Evolutionary conservation across 2,797 vertebrate genomes (phyloP).

Genomic region (Xyrichtys novacula): DNA sequence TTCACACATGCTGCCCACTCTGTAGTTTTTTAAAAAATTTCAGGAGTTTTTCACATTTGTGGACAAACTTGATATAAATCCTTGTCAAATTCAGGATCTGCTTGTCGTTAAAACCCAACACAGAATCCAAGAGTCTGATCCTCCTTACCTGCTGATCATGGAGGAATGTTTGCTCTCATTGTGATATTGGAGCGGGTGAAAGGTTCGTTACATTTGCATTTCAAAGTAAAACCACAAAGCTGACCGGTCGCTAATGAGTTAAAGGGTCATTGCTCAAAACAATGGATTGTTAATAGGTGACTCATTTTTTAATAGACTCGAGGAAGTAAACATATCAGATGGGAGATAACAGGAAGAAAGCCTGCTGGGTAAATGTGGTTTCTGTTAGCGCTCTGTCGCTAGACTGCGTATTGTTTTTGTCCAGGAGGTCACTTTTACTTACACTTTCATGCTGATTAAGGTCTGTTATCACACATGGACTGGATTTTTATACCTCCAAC

Average conservation of each 20-base stretch:
- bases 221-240: constrained; percentile 53
- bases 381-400: too few species aligned
- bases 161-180: background rate
- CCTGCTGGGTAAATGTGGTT: constrained; percentile 5
- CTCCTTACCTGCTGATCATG: background rate
- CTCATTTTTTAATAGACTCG: constrained; percentile 56
- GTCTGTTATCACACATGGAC: too few species aligned
- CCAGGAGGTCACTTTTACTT: too few species aligned
- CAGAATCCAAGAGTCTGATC: constrained; percentile 1
- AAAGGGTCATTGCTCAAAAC: constrained; percentile 47
- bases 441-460: too few species aligned
- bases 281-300: constrained; percentile 65
- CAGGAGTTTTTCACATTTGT: too few species aligned
- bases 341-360: constrained; percentile 36
- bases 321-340: constrained; percentile 51
- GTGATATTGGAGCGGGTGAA: background rate
- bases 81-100: too few species aligned
- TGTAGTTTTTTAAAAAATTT: too few species aligned
- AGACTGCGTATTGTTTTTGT: background rate
- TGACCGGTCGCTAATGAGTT: constrained; percentile 36
- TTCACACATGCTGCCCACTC: too few species aligned
- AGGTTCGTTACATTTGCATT: constrained; percentile 40
- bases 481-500: too few species aligned
- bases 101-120: too few species aligned
- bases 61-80: background rate